Evolutionary conservation across 2,888 invertebrate species (phyloP), one percentile per base, ranked within the genome.

Genomic region (Leptinotarsa haldemani): DNA sequence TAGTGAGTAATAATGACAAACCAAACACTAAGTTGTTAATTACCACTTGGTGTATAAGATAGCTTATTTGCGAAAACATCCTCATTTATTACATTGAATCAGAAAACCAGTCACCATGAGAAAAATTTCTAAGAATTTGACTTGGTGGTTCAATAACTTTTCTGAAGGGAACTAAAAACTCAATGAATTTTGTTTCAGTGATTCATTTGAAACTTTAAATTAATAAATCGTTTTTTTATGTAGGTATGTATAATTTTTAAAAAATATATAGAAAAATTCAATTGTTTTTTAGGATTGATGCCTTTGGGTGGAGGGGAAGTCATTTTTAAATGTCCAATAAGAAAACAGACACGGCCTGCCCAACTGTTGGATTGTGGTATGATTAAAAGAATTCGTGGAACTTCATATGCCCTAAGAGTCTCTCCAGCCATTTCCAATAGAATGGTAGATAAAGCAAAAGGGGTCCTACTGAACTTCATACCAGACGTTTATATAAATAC

Each of bases 401-500:
- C 94, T 1, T 95, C 97, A 25, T 97, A 94, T 83, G 96, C 98
- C 0, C 90, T 95, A 69, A 90, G 97, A 78, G 96, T 99, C 0
- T 97, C 99, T 0, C 99, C 99, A 0, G 94, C 95, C 0, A 93
- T 98, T 85, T 94, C 96, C 0, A 98, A 97, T 87, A 91, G 99
- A 80, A 94, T 98, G 79, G 95, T 99, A 0, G 97, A 98, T 79
- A 90, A 96, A 5, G 95, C 98, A 2, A 98, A 99, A 88, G 95
- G 95, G 85, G 91, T 96, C 9, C 91, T 99, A 87, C 89, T 97
- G 4, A 94, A 97, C 75, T 98, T 96, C 86, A 87, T 99, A 16
- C 96, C 98, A 0, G 99, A 99, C 86, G 94, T 99, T 71, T 99
- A 96, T 85, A 96, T 99, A 78, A 94, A 95, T 83, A 95, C 96